Base-by-base conservation (phyloP, 2,113 vertebrate genomes). In the Mastomys natalensis region DNA sequence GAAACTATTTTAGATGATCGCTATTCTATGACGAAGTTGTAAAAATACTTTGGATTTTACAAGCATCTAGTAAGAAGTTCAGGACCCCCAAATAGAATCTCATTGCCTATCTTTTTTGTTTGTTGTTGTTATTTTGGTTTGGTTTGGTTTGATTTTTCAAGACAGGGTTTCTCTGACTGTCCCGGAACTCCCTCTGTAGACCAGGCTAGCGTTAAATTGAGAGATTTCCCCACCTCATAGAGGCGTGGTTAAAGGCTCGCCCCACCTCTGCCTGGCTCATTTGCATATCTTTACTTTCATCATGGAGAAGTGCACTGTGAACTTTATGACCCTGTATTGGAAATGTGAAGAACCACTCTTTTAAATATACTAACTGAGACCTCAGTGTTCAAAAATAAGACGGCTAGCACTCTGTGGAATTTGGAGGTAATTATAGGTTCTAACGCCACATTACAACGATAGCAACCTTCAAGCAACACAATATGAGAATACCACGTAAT, bases 261-360 rank as follows among this genome's bases (percentile, higher is more conserved):
- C 29, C n/a, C 40, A 26, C 22, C 37, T 60, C 37, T 58, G 12
- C 37, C 26, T 55, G 6, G 11, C n/a, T 22, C 66, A 72, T 72
- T 94, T 85, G 17, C 26, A 2, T 53, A 64, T 21, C 17, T 60
- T 68, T 15, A 13, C 40, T 55, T 76, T 55, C 22, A 45, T 72
- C 60, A 3, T 68, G 73, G n/a, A 31, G 21, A 40, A 58, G 21
- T 70, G 64, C 11, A 37, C 22, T 68, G 13, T 55, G n/a, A 88
- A 72, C 48, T n/a, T 74, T 51, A 68, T 45, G 87, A 66, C 58
- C 8, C 72, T 66, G 3, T 77, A 31, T 68, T 60, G 16, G 53
- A 90, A 93, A 93, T 76, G 66, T 58, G 13, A 93, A 74, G 34
- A 87, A 93, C 90, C 11, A 13, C 43, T 68, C 45, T 81, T 84